A percentile compares a stretch with the other conserved stretches of the same genome.
phyloP scores from a whole-genome alignment of 2,113 vertebrate genomes.

The Hyla sarda region DNA sequence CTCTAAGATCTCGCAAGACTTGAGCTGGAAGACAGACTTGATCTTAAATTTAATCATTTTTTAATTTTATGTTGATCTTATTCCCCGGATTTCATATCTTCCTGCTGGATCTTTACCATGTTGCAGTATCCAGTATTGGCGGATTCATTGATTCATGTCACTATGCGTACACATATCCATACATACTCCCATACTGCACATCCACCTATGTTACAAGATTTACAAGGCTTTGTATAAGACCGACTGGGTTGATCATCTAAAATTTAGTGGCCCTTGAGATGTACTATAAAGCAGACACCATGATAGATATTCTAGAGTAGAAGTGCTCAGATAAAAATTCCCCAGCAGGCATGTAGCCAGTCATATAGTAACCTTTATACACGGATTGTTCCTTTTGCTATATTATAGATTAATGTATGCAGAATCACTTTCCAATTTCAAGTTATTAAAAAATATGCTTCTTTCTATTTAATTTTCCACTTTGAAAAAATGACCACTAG shows the following conservation, averaged over 20 bases:
- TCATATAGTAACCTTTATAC: background rate
- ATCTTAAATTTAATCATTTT: too few species aligned
- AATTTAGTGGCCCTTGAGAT: background rate
- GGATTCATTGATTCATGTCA: background rate
- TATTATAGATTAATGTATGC: too few species aligned
- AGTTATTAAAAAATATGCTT: too few species aligned
- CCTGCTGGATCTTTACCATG: background rate
- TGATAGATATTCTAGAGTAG: background rate
- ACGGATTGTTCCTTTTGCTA: background rate
- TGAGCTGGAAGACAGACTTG: background rate
- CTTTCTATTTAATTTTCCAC: too few species aligned
- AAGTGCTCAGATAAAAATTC: background rate
- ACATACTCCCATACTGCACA: background rate
- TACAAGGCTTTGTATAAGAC: background rate
- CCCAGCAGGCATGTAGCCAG: background rate
- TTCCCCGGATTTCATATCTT: background rate
- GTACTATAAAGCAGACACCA: background rate
- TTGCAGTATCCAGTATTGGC: background rate
- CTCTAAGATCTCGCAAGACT: background rate
- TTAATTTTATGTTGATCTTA: background rate
- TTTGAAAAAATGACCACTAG: too few species aligned
- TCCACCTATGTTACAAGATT: conserved; percentile 18
- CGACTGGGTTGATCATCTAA: background rate
- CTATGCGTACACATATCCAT: background rate
- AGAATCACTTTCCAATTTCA: too few species aligned